phyloP scores from a whole-genome alignment of 64 coral and sea anemone genomes.

The Hydrozoanthus tunicans region DNA sequence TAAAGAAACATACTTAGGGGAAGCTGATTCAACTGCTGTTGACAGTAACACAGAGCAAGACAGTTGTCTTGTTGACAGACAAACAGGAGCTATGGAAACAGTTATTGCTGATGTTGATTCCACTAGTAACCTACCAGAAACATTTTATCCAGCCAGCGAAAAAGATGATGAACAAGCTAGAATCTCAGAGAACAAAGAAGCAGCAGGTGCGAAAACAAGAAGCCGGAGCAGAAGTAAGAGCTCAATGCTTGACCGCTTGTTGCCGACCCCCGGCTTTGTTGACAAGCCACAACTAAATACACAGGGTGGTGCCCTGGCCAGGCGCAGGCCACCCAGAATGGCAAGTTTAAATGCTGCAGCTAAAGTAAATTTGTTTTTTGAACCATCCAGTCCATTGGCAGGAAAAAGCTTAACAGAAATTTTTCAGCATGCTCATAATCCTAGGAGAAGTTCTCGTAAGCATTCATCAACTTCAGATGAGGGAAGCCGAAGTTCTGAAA shows the following conservation, averaged over 20 bases:
- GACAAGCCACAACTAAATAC: constrained; percentile 83
- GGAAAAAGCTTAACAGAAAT: constrained; percentile 86
- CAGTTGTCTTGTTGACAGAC: not conserved
- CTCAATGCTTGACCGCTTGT: constrained; percentile 87
- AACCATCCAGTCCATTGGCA: constrained; percentile 92
- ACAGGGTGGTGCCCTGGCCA: constrained; percentile 68
- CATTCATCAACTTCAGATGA: constrained; percentile 53
- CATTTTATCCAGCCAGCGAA: constrained; percentile 54
- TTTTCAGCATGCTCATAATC: constrained; percentile 68
- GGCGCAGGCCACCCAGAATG: constrained; percentile 87
- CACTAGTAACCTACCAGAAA: constrained; percentile 37
- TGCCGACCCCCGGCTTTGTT: constrained; percentile 96
- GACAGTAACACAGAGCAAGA: not conserved
- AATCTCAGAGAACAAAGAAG: constrained; percentile 9
- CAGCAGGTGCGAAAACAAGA: not conserved
- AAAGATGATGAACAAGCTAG: constrained; percentile 55
- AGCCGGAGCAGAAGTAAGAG: constrained; percentile 56
- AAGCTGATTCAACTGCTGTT: constrained; percentile 35
- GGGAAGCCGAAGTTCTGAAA: constrained; percentile 53
- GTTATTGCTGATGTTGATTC: constrained; percentile 43
- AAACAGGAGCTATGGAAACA: constrained; percentile 57
- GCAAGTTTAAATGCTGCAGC: constrained; percentile 98
- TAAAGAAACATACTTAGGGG: not conserved
- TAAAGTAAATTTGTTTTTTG: constrained; percentile 96
- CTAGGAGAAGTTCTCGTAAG: constrained; percentile 40